Evolutionary conservation across 2,797 vertebrate genomes (phyloP).

Genomic region (Pangasius sanitwongsei): DNA sequence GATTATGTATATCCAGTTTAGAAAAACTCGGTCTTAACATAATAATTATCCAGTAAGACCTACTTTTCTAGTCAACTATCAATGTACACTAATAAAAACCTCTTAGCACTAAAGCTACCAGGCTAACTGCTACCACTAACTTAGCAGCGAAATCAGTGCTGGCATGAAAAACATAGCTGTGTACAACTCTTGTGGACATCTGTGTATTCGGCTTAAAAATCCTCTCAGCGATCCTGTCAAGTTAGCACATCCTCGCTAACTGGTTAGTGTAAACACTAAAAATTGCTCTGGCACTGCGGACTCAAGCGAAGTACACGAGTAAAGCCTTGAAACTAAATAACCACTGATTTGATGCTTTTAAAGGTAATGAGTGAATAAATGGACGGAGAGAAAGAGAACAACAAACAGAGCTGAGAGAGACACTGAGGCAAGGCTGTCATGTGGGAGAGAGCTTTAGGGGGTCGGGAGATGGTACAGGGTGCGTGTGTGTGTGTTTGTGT

Average conservation of each 20-base stretch:
- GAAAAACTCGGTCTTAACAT: neutral
- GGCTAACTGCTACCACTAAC: neutral
- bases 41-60: neutral
- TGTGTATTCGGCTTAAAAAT: neutral
- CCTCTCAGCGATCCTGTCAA: neutral
- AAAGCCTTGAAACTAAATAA: neutral
- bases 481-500: slow-evolving; percentile 17
- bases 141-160: too few species aligned
- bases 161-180: neutral
- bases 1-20: neutral
- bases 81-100: neutral
- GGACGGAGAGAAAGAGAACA: neutral
- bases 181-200: neutral
- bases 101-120: neutral
- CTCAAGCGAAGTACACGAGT: neutral
- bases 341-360: neutral
- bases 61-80: neutral
- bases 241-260: neutral
- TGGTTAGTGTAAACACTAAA: neutral
- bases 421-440: slow-evolving; percentile 12
- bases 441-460: slow-evolving; percentile 29
- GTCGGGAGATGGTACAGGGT: slow-evolving; percentile 18
- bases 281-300: neutral
- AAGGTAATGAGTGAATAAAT: slow-evolving; percentile 1
- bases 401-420: neutral